Base-by-base conservation (phyloP, 2,113 vertebrate genomes). In the Otolemur garnettii region DNA sequence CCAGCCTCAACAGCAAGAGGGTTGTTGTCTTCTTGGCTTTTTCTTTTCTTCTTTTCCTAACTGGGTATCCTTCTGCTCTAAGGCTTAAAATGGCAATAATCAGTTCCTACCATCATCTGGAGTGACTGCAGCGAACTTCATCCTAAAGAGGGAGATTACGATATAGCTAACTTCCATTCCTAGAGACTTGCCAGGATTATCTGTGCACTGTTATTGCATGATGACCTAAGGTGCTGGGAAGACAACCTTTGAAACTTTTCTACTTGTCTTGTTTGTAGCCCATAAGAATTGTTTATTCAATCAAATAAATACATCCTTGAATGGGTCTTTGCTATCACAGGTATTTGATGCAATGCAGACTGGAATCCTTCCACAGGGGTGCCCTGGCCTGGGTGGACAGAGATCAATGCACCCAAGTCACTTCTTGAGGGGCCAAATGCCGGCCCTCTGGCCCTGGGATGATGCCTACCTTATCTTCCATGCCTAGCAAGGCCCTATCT, bases 171-270 rank as follows among this genome's bases (percentile, higher is more conserved):
- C 22, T 79, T 89, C 53, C 50, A 19, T 68, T 79, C 64, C 75
- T 78, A 42, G 62, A 92, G 38, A 93, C 71, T 64, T 91, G 75
- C 42, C 30, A 88, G 81, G 87, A 50, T 90, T 62, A 17, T 79
- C 33, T 57, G 12, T 26, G n/a, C 55, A n/a, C 62, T 74, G 64
- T 42, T 69, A 30, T 53, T 79, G 83, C 45, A 53, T 30, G 26
- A 22, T 55, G 22, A 74, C 30, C 24, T 71, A n/a, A 55, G 69
- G 35, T 77, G 42, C 42, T 81, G 60, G 60, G 19, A 50, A 75
- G 57, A 17, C 4, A 30, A 24, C 42, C 2, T 59, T 66, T 55
- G 45, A 81, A 77, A 69, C 66, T 68, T 30, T 8, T 42, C 57
- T 87, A 17, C 9, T n/a, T 86, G 35, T 14, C 42, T 82, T 59